Conservation (phyloP, 2,888 invertebrate species). For the Phalangium opilio region DNA sequence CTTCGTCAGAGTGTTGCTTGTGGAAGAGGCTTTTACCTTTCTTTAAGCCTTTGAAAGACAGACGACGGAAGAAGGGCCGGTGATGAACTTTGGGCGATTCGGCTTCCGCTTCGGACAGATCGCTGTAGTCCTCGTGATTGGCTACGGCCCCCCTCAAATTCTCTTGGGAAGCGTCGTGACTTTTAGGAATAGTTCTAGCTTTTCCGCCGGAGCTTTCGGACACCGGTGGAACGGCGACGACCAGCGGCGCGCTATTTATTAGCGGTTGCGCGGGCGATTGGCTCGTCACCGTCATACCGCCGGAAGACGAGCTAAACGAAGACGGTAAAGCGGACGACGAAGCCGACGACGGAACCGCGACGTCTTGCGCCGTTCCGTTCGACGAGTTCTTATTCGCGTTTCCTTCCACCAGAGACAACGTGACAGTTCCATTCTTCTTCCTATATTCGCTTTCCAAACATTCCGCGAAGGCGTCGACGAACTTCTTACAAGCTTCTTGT, state of each 20-base stretch:
- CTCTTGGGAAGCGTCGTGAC: constrained; percentile 16
- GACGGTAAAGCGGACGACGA: no score
- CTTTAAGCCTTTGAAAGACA: constrained; percentile 75
- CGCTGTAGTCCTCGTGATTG: constrained; percentile 33
- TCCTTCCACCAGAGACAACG: constrained; percentile 6
- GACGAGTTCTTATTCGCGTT: constrained; percentile 10
- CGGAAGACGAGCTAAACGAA: no score
- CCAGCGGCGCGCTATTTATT: no score
- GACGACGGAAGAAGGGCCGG: constrained; percentile 52
- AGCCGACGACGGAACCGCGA: no score
- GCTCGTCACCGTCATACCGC: no score
- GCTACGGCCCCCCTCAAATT: constrained; percentile 10
- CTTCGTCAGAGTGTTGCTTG: constrained; percentile 77
- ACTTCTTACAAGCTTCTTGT: constrained; percentile 14
- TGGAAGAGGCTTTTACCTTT: constrained; percentile 69
- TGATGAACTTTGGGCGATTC: constrained; percentile 63
- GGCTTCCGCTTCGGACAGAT: constrained; percentile 49
- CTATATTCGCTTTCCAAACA: constrained; percentile 14
- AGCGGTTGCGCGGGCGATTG: no score
- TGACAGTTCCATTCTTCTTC: constrained; percentile 8
- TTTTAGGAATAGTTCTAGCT: constrained; percentile 10
- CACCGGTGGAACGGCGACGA: not conserved
- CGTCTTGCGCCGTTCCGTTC: constrained; percentile 3
- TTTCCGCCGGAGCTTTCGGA: not conserved
- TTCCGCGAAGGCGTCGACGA: constrained; percentile 14